Conservation (phyloP, 2,888 invertebrate genomes). For the Cataglyphis livida region DNA sequence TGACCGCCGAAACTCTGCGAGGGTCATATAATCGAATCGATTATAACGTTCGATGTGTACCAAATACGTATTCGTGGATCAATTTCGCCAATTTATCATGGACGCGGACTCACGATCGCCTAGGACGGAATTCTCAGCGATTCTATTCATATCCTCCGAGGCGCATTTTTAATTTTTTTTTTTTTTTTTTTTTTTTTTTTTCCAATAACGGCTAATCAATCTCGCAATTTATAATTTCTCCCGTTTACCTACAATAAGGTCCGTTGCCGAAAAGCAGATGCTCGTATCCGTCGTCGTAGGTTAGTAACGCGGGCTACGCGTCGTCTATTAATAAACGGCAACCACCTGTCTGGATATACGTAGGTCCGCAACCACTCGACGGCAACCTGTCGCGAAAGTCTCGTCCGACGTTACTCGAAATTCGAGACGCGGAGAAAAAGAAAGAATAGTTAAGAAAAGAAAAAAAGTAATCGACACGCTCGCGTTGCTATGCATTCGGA, state of each 20-base stretch:
- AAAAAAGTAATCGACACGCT: not conserved
- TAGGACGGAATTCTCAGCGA: not conserved
- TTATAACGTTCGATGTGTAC: not conserved
- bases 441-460: not conserved
- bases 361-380: slow-evolving; percentile 39
- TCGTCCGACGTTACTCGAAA: not conserved
- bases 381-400: slow-evolving; percentile 79
- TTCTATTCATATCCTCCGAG: not conserved
- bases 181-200: not conserved
- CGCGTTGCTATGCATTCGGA: slow-evolving; percentile 54
- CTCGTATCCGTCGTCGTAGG: slow-evolving; percentile 54
- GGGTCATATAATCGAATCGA: slow-evolving; percentile 6
- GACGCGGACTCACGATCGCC: not conserved
- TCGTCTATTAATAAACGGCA: slow-evolving; percentile 78
- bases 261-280: not conserved
- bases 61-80: not conserved
- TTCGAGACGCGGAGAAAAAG: not conserved
- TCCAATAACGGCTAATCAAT: not conserved
- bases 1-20: slow-evolving; percentile 51
- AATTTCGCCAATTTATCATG: not conserved
- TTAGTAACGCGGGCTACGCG: slow-evolving; percentile 62
- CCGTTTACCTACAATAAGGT: not conserved
- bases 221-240: not conserved
- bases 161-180: not conserved
- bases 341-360: slow-evolving; percentile 78